Evolutionary conservation across 2,797 vertebrate species (phyloP), one percentile per base, ranked within the genome.

Genomic region (Anisognathus igniventris): DNA sequence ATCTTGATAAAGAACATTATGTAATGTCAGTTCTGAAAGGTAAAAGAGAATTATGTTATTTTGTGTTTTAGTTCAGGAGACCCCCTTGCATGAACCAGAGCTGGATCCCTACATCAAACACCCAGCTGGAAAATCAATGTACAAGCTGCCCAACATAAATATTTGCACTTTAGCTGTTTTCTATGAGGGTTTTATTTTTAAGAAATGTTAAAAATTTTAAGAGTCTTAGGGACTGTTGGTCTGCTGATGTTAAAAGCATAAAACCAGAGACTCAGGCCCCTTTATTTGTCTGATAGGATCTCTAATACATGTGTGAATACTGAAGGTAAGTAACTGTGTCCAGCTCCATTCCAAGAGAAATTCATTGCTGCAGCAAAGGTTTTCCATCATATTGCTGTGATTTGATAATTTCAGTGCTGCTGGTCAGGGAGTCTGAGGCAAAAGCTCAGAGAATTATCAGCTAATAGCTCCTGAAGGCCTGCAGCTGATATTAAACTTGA

Each of bases 381-480:
- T 89, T 92, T 93, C 92, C 71, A 85, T 95, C 74, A 90, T 21
- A 33, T 35, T 88, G 86, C 77, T 85, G 74, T 89, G 93, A 95
- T 95, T 94, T 84, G 92, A 93, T 95, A 90, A 95, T 93, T 96
- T 93, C 67, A 57, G 67, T 42, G 77, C 86, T 93, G 77, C 80
- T 76, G 67, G 90, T 71, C 92, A 78, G 64, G 77, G 60, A 93
- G 8, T 66, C 77, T 64, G 7, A 82, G 80, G 92, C 47, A 64
- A 92, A 91, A 95, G 86, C 93, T 93, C 58, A 42, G 77, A 85
- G 90, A 92, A 94, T 95, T 95, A 93, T 53, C 77, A 73, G 53
- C 86, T 95, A 95, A 96, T 93, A 90, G 88, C 80, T 95, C 83
- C 86, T 92, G 90, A 61, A 95, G 86, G 77, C 60, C 88, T 88